These are phyloP conservation scores for Aleiodes testaceus DNA, from an alignment of 2,888 invertebrate genomes.

Conservation along the genomic window DNA sequence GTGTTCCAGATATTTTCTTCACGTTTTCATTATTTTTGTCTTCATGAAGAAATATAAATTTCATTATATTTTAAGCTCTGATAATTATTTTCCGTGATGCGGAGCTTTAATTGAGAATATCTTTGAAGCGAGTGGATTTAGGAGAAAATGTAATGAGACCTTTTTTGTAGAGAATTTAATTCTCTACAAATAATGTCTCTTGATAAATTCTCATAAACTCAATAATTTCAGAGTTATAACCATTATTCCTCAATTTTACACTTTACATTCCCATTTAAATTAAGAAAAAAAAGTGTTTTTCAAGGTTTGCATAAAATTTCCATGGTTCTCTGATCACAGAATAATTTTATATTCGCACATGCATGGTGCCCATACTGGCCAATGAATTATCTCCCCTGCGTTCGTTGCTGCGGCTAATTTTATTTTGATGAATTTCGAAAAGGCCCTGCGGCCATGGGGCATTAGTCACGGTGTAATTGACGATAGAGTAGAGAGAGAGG, in stretches of 20 bases:
- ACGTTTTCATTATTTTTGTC: slow-evolving; percentile 18
- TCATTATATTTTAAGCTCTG: no score
- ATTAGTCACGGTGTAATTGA: slow-evolving; percentile 69
- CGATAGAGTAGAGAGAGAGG: background rate
- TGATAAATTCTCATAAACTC: no score
- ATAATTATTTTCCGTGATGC: no score
- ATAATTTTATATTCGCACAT: slow-evolving; percentile 48
- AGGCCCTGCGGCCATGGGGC: slow-evolving; percentile 62
- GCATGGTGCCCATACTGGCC: slow-evolving; percentile 39
- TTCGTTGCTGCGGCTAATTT: slow-evolving; percentile 57
- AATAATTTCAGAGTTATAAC: no score
- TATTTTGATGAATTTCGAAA: slow-evolving; percentile 69
- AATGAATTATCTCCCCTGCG: slow-evolving; percentile 62
- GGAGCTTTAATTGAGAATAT: no score
- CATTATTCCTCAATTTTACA: background rate
- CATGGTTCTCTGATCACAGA: slow-evolving; percentile 35
- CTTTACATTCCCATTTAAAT: background rate
- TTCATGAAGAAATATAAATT: no score
- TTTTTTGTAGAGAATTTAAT: no score
- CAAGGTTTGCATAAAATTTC: slow-evolving; percentile 44
- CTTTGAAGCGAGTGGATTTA: no score
- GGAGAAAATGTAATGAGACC: no score
- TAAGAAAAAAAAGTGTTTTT: background rate
- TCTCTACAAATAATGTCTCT: no score
- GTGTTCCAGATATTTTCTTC: slow-evolving; percentile 19